Evolutionary conservation across 2,888 invertebrate genomes (phyloP), one percentile per base, ranked within the genome.

Genomic region (Eristalis arbustorum): DNA sequence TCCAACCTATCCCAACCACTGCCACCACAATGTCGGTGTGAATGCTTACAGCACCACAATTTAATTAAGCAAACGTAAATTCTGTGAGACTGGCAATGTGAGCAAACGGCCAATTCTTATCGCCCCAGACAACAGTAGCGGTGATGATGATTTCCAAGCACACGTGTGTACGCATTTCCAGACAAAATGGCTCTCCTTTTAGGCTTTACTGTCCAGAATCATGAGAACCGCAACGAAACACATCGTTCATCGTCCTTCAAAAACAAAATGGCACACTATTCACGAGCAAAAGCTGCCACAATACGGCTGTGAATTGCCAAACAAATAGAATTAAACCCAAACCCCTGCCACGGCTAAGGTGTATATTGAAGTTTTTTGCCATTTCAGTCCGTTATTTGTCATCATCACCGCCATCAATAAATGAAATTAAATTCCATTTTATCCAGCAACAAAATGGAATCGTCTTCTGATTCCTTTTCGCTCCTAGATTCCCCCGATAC

Each of bases 381-480:
- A 5, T 68, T 68, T 68, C 72, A 22, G 13, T 49, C 64, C 13
- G 64, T 62, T 84, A 84, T 76, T 80, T 72, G 71, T 80, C 75
- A 72, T 67, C 80, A 80, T 63, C 75, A 75, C 25, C 75, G 72
- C 72, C 80, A 84, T 84, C 84, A 72, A 84, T 84, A 84, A 80
- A 80, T 72, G 84, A 84, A 84, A 84, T 84, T 80, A 84, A 80
- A 80, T 84, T 84, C 72, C 66, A 31, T 75, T 80, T 75, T 75
- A 61, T 76, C 66, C 28, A 59, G 62, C 61, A 34, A 28, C 31
- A 25, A 49, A 68, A 76, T 18, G 57, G 14, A 63, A 67, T 76
- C 68, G 67, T 56, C 59, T 61, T 42, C 31, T 22, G 8, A 14
- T 34, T 13, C 37, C 49, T 31, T 3, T 18, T 63, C 25, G 3